Evolutionary conservation across 2,113 vertebrate genomes (phyloP).

Genomic region (human): DNA sequence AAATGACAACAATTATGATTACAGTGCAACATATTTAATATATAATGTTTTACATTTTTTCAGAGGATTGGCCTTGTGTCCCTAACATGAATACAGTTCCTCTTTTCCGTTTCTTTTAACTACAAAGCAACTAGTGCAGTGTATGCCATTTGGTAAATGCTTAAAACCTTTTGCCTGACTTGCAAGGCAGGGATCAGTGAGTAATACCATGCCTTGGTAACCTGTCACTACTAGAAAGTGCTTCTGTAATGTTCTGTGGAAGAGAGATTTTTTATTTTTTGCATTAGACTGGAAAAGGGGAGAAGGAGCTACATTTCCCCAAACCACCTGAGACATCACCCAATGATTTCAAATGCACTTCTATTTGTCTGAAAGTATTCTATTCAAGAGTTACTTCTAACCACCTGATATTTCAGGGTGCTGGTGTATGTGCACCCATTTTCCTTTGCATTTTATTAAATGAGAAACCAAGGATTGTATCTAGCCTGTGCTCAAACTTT

Average conservation of each 20-base stretch:
- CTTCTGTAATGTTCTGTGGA: background rate
- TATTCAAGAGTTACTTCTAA: slow-evolving; percentile 52
- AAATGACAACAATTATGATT: background rate
- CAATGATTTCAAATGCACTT: slow-evolving; percentile 20
- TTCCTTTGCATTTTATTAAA: slow-evolving; percentile 66
- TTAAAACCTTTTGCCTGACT: background rate
- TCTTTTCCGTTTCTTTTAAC: background rate
- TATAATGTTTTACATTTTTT: background rate
- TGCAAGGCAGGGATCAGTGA: background rate
- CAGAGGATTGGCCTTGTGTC: background rate
- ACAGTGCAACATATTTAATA: background rate
- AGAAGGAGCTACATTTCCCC: background rate
- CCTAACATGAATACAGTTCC: background rate
- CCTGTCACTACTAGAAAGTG: background rate
- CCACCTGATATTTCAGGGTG: slow-evolving; percentile 31
- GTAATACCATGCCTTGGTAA: background rate
- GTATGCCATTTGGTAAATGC: background rate
- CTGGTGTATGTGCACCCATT: background rate
- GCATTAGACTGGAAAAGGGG: background rate
- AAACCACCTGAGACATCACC: background rate
- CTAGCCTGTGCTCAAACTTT: slow-evolving; percentile 66
- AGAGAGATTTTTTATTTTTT: background rate
- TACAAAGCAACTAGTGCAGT: background rate
- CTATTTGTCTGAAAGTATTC: slow-evolving; percentile 29
- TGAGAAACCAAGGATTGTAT: slow-evolving; percentile 63